A percentile compares a stretch with the other conserved stretches of the same genome.
Conservation (phyloP, 92 coral and sea anemone species). For the Umimayanthus chanpuru region DNA sequence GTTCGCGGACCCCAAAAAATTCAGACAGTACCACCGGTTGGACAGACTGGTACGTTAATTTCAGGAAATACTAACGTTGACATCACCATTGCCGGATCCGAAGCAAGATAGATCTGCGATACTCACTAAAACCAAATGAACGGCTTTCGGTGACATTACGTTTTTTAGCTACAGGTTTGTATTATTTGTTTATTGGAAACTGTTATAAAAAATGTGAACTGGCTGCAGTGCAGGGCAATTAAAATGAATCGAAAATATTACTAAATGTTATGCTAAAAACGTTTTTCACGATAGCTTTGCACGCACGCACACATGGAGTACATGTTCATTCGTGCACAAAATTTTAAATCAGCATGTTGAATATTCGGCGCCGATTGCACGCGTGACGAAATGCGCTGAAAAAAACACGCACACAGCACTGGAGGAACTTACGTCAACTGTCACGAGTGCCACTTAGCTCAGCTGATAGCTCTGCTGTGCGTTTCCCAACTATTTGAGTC, state of each 20-base stretch:
- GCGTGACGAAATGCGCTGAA: no score
- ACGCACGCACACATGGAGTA: no score
- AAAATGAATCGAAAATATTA: conserved; percentile 5
- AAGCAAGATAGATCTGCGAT: conserved; percentile 45
- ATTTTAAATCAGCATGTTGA: no score
- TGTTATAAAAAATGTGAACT: background rate
- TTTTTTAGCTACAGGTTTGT: conserved; percentile 53
- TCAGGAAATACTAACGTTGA: conserved; percentile 17
- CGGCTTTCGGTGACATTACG: conserved; percentile 49
- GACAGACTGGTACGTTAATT: conserved; percentile 18
- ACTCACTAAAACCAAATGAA: conserved; percentile 33
- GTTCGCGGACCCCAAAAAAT: conserved; percentile 39
- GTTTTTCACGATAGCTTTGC: no score
- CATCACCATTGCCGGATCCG: conserved; percentile 5
- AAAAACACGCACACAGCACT: no score
- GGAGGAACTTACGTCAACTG: no score
- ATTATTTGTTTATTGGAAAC: background rate
- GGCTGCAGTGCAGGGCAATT: background rate
- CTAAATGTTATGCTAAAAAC: background rate
- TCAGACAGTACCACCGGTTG: conserved; percentile 51
- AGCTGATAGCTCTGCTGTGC: no score
- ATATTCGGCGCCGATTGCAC: no score
- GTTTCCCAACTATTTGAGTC: no score
- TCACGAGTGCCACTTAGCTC: no score
- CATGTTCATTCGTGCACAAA: no score